Conservation (phyloP, 2,888 invertebrate genomes). For the Mythimna impura region DNA sequence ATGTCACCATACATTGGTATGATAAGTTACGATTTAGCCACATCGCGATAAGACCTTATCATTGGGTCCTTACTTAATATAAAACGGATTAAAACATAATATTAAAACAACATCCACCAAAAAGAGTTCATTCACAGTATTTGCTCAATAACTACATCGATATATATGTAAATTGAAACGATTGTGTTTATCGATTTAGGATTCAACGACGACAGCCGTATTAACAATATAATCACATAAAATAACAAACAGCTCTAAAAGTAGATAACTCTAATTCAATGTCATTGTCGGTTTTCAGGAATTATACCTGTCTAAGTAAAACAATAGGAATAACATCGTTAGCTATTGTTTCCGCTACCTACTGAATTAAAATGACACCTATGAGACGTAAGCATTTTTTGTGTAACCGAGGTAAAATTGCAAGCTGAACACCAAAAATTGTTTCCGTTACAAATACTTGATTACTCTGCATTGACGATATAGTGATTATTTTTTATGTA, state of each 20-base stretch:
- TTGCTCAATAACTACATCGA: not conserved
- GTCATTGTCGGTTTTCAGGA: constrained; percentile 21
- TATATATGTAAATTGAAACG: constrained; percentile 20
- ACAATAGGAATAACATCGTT: constrained; percentile 1
- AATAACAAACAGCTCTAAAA: constrained; percentile 24
- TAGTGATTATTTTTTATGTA: constrained; percentile 8
- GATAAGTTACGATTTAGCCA: constrained; percentile 15
- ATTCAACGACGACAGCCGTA: constrained; percentile 22
- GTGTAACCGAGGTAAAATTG: constrained; percentile 15
- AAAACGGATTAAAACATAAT: constrained; percentile 14
- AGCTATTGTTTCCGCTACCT: constrained; percentile 14
- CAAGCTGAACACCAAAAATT: constrained; percentile 19
- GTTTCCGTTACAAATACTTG: constrained; percentile 42
- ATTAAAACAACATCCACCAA: constrained; percentile 8
- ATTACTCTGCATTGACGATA: constrained; percentile 16
- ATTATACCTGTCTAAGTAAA: constrained; percentile 1
- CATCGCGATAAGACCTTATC: constrained; percentile 30
- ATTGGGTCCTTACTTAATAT: constrained; percentile 1
- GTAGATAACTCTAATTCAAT: constrained; percentile 16
- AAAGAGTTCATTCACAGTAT: constrained; percentile 5
- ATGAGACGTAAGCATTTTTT: constrained; percentile 11
- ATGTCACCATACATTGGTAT: constrained; percentile 14
- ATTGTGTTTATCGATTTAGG: constrained; percentile 30
- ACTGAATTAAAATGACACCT: constrained; percentile 26
- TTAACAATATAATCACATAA: constrained; percentile 15